Evolutionary conservation across 2,888 invertebrate species (phyloP), one percentile per base, ranked within the genome.

Genomic region (Hypena proboscidalis): DNA sequence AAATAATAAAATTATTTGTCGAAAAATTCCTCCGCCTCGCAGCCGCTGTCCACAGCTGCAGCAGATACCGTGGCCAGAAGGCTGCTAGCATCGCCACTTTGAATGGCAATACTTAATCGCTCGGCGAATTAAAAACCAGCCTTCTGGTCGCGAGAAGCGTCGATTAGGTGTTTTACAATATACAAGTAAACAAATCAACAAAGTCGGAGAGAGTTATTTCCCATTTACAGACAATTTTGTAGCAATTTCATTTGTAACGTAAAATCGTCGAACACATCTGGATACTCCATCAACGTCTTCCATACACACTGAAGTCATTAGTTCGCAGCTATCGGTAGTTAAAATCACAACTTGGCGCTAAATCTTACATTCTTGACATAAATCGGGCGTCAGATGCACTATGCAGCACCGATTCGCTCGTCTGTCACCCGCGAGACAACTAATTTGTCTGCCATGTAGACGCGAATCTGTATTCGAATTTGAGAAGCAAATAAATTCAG

Each of bases 361-460:
- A 67, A 68, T 66, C 58, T 63, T 59, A 62, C 53, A 54, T 43
- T 45, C 56, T 58, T 64, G 68, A 70, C 73, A 77, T 75, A 77
- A 77, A 77, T 77, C 69, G 71, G 53, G 68, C 62, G 67, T 65
- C 62, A 63, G 70, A 67, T 67, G 70, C 74, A 74, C 64, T 66
- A 67, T 67, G 70, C 68, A 58, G 52, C 53, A 55, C 67, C 61
- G 72, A 67, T 73, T 61, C 67, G 58, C 70, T 79, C 82, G 75
- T 84, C 77, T 76, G 79, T 84, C 84, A 78, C 69, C 58, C 54
- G 56, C 56, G 67, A 80, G 82, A 81, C 83, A 79, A 82, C 82
- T 85, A 85, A 86, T 86, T 85, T 85, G 80, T 83, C 82, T 77
- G 70, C 72, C 68, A 64, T 73, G 73, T 70, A 70, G 76, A 75